Percentiles rank a stretch among this genome's conserved stretches.
Conservation (phyloP, 2,797 vertebrate genomes). For the Pantherophis alleghaniensis region DNA sequence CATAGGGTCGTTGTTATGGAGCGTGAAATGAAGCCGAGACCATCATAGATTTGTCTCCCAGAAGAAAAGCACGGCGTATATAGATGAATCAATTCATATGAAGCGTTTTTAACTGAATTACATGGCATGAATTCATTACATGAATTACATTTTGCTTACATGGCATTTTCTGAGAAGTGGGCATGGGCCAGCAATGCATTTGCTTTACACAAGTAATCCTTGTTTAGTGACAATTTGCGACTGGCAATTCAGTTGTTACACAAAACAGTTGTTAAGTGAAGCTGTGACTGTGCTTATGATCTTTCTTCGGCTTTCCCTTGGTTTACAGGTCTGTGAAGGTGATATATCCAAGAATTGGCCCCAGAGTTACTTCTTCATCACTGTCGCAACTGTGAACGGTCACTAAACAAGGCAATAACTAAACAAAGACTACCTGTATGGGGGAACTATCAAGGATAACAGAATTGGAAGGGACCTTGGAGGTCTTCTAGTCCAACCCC, state of each 20-base stretch:
- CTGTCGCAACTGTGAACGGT: background rate
- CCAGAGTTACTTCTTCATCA: background rate
- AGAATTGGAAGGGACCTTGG: background rate
- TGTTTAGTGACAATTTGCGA: background rate
- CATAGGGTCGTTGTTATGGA: background rate
- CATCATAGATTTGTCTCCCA: background rate
- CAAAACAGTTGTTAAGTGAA: background rate
- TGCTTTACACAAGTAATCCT: background rate
- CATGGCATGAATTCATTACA: too few relatives aligned
- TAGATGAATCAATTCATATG: background rate
- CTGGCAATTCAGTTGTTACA: background rate
- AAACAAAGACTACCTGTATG: background rate
- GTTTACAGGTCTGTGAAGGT: background rate
- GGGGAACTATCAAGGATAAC: background rate
- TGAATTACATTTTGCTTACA: background rate
- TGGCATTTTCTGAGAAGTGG: background rate
- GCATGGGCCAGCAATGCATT: background rate
- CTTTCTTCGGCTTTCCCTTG: background rate
- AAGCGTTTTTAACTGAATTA: background rate
- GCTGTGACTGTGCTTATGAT: background rate
- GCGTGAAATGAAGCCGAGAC: background rate
- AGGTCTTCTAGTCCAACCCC: background rate
- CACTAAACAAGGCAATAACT: background rate
- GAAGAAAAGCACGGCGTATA: background rate
- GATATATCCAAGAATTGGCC: background rate